Evolutionary conservation across 2,888 invertebrate species (phyloP).

Genomic region (Chirona hameri): DNA sequence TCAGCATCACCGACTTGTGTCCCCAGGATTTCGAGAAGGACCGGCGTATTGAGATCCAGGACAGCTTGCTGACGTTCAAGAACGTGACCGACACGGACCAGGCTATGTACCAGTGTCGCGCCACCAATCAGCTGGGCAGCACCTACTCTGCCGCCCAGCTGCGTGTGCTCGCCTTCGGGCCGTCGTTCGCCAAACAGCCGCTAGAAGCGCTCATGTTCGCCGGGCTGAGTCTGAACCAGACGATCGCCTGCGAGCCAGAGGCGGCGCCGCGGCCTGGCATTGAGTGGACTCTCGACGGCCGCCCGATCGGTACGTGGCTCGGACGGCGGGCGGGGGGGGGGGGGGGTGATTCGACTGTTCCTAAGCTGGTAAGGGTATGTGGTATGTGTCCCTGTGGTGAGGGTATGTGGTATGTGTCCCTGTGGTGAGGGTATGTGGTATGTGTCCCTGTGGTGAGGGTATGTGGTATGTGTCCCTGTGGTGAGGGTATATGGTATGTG

Average conservation of each 20-base stretch:
- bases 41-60: constrained; percentile 47
- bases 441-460: no score
- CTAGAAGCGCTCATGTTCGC: constrained; percentile 86
- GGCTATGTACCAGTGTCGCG: constrained; percentile 93
- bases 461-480: no score
- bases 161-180: constrained; percentile 63
- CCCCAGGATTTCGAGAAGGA: constrained; percentile 69
- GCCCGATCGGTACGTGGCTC: constrained; percentile 54
- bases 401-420: no score
- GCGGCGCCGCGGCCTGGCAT: constrained; percentile 87
- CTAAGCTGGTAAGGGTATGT: no score
- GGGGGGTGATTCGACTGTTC: no score
- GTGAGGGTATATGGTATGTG: no score
- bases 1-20: no score
- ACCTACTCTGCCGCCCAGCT: constrained; percentile 85
- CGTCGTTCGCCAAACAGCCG: constrained; percentile 84
- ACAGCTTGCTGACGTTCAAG: constrained; percentile 43
- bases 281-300: constrained; percentile 84
- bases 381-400: no score
- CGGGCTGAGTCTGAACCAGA: constrained; percentile 84
- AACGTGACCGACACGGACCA: constrained; percentile 63
- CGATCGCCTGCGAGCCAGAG: constrained; percentile 86
- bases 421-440: no score
- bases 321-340: not conserved
- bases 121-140: constrained; percentile 78